A percentile compares a stretch with the other conserved stretches of the same genome.
These are phyloP conservation scores for Zosterops borbonicus DNA, from an alignment of 2,113 vertebrate species.

Conservation along the genomic window DNA sequence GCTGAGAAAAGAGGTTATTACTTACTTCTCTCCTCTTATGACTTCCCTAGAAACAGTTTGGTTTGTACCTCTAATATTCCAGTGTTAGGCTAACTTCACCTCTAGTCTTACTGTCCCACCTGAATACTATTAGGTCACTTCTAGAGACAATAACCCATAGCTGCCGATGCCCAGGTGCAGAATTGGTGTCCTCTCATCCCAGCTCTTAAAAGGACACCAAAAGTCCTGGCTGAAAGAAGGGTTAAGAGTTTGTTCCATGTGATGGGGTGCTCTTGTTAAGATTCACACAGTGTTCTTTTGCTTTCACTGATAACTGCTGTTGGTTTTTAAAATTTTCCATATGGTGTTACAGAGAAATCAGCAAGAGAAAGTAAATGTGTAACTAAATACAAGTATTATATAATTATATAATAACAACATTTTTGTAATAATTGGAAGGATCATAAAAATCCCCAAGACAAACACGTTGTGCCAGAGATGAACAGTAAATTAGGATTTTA, in stretches of 20 bases:
- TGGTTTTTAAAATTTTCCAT: not conserved
- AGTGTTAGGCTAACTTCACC: not conserved
- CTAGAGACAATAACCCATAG: not conserved
- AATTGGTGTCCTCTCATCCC: not conserved
- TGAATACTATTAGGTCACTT: not conserved
- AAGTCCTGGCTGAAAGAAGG: not conserved
- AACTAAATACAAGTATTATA: not conserved
- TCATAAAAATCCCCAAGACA: not conserved
- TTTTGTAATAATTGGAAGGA: not conserved
- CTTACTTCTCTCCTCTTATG: not conserved
- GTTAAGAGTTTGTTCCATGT: not conserved
- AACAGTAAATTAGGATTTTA: slow-evolving; percentile 6
- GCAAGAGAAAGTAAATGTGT: not conserved
- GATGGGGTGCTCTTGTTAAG: not conserved
- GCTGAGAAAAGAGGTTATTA: not conserved
- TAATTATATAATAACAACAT: not conserved
- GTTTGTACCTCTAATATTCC: not conserved
- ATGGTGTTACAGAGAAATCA: not conserved
- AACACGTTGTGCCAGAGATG: not conserved
- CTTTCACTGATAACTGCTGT: not conserved
- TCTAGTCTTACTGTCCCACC: not conserved
- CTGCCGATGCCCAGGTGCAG: not conserved
- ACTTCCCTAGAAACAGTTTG: not conserved
- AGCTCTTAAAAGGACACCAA: not conserved
- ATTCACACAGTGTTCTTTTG: not conserved